Conservation (phyloP, 1,140 invertebrate species). For the Drosophila kikkawai region DNA sequence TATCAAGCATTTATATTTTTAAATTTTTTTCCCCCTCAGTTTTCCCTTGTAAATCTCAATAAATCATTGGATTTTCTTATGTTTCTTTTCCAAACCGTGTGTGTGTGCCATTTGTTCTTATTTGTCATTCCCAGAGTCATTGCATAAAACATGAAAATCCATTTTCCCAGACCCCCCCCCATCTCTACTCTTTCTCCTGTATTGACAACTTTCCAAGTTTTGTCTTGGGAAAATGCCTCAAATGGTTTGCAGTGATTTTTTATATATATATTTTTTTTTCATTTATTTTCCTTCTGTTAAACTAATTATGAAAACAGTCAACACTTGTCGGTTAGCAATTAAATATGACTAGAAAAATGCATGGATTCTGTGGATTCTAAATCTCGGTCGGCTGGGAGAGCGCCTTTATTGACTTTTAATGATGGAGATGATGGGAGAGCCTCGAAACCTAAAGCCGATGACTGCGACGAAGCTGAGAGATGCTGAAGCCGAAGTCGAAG, state of each 20-base stretch:
- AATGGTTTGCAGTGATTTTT: slow-evolving; percentile 56
- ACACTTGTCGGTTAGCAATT: slow-evolving; percentile 33
- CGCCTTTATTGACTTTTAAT: slow-evolving; percentile 79
- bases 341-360: slow-evolving; percentile 45
- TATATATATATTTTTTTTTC: background rate
- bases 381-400: slow-evolving; percentile 13
- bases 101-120: slow-evolving; percentile 29
- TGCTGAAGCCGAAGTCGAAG: background rate
- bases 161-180: slow-evolving; percentile 28
- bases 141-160: slow-evolving; percentile 37
- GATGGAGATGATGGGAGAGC: slow-evolving; percentile 33
- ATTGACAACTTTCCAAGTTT: slow-evolving; percentile 47
- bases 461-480: background rate
- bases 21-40: background rate
- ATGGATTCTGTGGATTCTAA: slow-evolving; percentile 41
- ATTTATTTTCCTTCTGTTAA: slow-evolving; percentile 48
- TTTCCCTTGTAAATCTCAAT: slow-evolving; percentile 4
- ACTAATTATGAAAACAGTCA: slow-evolving; percentile 74
- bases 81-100: background rate
- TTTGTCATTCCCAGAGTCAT: slow-evolving; percentile 35
- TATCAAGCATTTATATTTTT: too few relatives aligned
- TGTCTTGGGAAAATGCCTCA: slow-evolving; percentile 56
- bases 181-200: background rate
- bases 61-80: background rate
- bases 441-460: background rate